phyloP scores from a whole-genome alignment of 2,888 invertebrate genomes.

The Nymphalis c-album region DNA sequence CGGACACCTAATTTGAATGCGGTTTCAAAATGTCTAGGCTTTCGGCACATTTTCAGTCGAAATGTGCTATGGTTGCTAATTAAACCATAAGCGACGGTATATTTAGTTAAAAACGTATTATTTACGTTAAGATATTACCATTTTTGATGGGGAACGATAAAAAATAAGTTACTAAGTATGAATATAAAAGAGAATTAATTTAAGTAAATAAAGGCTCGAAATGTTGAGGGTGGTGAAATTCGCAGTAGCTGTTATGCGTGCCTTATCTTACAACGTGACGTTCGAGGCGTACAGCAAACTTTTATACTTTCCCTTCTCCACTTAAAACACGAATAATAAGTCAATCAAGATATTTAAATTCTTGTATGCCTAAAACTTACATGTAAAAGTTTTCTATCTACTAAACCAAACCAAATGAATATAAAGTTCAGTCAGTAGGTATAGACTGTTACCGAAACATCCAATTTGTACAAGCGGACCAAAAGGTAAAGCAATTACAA shows the following conservation, averaged over 20 bases:
- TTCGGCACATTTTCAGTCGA: conserved; percentile 20
- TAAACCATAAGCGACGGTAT: background rate
- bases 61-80: conserved; percentile 7
- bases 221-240: conserved; percentile 64
- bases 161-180: too few species aligned
- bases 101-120: background rate
- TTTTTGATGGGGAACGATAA: background rate
- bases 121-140: background rate
- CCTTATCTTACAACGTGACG: conserved; percentile 60
- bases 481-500: conserved; percentile 49
- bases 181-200: conserved; percentile 8
- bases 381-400: background rate
- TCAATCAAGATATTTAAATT: conserved; percentile 10
- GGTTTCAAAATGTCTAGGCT: conserved; percentile 31
- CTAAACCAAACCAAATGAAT: background rate
- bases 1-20: conserved; percentile 36
- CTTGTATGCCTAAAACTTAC: background rate
- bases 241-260: conserved; percentile 67
- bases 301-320: conserved; percentile 28
- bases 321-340: conserved; percentile 13
- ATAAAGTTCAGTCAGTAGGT: conserved; percentile 11
- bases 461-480: conserved; percentile 44
- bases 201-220: conserved; percentile 58
- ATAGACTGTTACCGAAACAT: conserved; percentile 20
- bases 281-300: conserved; percentile 20